Conservation (phyloP, 2,888 invertebrate species). For the Eristalis tenax region DNA sequence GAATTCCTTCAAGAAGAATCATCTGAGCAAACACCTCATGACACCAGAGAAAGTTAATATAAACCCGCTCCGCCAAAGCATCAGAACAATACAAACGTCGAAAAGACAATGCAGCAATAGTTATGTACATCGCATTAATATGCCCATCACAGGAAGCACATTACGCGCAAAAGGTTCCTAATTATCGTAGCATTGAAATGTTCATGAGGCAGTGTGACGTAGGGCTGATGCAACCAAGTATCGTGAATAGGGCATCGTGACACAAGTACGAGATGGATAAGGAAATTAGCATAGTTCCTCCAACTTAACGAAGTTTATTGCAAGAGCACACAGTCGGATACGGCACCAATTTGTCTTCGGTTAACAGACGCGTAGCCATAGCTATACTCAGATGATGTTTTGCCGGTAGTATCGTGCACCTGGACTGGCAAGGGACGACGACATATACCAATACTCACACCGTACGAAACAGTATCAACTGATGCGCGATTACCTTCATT, state of each 20-base stretch:
- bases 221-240: not conserved
- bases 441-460: not conserved
- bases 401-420: conserved; percentile 49
- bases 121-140: conserved; percentile 20
- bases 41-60: too few species aligned
- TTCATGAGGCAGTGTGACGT: conserved; percentile 46
- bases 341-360: conserved; percentile 46
- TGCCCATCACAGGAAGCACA: conserved; percentile 27
- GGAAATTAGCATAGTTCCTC: conserved; percentile 57
- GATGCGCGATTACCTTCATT: conserved; percentile 57
- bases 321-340: conserved; percentile 30
- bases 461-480: conserved; percentile 47
- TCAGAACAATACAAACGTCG: not conserved
- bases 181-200: conserved; percentile 59
- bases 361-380: not conserved
- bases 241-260: not conserved
- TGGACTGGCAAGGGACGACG: conserved; percentile 20
- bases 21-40: too few species aligned
- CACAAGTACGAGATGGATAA: conserved; percentile 22
- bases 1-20: too few species aligned
- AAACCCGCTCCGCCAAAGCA: too few species aligned
- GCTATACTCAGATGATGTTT: not conserved
- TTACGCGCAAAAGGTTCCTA: conserved; percentile 10
- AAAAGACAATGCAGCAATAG: conserved; percentile 13
- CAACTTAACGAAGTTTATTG: conserved; percentile 48